Base-by-base conservation (phyloP, 2,113 vertebrate species). In the Rhinoptilus africanus region DNA sequence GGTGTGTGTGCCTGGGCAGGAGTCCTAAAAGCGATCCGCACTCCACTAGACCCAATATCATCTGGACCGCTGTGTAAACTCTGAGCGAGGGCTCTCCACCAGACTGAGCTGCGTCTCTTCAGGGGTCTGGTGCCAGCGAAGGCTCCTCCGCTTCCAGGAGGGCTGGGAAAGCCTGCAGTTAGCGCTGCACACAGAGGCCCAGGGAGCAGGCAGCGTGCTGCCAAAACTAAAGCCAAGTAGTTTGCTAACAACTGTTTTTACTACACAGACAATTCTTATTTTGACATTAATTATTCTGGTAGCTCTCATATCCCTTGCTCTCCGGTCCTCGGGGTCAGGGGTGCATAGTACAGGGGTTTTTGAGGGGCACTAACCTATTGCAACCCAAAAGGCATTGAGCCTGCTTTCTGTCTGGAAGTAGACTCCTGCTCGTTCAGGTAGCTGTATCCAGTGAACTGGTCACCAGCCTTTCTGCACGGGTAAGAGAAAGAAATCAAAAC, bases 311-410 rank as follows among this genome's bases (percentile, higher is more conserved):
- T 27, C 30, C 22, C 17, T 17, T 82, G 51, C 35, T 62, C 15
- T 60, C 50, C 14, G 12, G 4, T 50, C 39, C n/a, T 73, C 35
- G 3, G 17, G 10, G 28, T 3, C 5, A 4, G 16, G 14, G 6
- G 7, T 2, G 2, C 28, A 48, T 32, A 6, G 30, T 27, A 17
- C 0, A 0, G 41, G 26, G 9, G 8, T 9, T 3, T 11, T 14
- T 53, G 30, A 57, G 66, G 64, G 56, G 24, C 34, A 37, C 13
- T 53, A 53, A 17, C 7, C 7, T 26, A 6, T 3, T 26, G 35
- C 24, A 30, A 10, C 16, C 27, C 60, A 12, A 20, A 12, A 50
- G 30, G 51, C 32, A 9, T 1, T 6, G 24, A 72, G 30, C 43
- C 32, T 41, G 11, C 41, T 37, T 47, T 63, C 66, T 75, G 14